Percentiles rank a stretch among this genome's conserved stretches.
phyloP scores from a whole-genome alignment of 2,888 invertebrate species.

The Ophion ellenae region DNA sequence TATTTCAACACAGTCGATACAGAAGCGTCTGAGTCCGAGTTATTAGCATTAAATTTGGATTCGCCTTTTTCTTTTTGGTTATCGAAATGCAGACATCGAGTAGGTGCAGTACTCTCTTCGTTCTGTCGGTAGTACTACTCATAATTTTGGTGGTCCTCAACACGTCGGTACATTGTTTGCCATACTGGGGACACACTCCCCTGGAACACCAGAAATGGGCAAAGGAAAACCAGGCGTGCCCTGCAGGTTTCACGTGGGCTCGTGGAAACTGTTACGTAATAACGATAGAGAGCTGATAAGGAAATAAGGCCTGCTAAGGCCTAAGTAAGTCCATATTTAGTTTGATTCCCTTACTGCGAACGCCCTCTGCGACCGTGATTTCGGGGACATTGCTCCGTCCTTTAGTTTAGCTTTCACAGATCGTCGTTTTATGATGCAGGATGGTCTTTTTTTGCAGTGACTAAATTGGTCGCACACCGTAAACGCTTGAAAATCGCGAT shows the following conservation, averaged over 20 bases:
- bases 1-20: no score
- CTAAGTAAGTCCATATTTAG: background rate
- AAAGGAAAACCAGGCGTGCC: background rate
- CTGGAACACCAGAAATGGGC: no score
- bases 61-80: background rate
- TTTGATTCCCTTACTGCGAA: background rate
- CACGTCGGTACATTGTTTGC: background rate
- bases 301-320: background rate
- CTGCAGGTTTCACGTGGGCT: background rate
- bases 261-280: background rate
- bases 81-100: background rate
- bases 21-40: no score
- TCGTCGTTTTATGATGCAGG: no score
- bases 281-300: background rate
- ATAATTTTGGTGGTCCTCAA: background rate
- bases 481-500: no score
- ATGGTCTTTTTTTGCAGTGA: no score
- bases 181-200: no score
- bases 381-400: no score
- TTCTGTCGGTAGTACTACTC: background rate
- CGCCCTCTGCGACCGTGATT: no score
- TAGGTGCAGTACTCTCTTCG: background rate
- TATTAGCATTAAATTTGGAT: no score
- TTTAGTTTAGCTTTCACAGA: no score
- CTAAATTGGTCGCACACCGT: no score